A percentile compares a stretch with the other conserved stretches of the same genome.
phyloP scores from a whole-genome alignment of 2,888 invertebrate genomes.

The Cephus spinipes region DNA sequence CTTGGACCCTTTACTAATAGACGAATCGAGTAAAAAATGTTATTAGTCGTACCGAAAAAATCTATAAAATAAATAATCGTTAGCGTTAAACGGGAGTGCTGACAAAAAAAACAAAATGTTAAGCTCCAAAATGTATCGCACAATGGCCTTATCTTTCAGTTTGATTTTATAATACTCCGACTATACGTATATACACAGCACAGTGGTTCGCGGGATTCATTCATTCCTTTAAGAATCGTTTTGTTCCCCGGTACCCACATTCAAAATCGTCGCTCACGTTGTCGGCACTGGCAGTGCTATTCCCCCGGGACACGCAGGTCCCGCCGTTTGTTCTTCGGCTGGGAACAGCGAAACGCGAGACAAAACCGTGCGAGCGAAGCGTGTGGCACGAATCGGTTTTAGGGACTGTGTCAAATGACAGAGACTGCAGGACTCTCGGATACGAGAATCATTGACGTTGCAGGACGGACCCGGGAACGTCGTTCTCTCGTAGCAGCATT shows the following conservation, averaged over 20 bases:
- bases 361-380: conserved; percentile 52
- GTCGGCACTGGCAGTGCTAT: background rate
- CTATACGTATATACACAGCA: background rate
- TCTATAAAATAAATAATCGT: background rate
- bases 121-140: background rate
- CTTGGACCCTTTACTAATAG: background rate
- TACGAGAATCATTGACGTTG: background rate
- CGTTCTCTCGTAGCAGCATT: conserved; percentile 10
- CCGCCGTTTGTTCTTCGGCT: conserved; percentile 57
- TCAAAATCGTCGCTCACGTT: background rate
- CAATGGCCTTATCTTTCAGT: background rate
- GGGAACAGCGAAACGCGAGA: conserved; percentile 54
- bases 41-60: background rate
- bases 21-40: background rate
- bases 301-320: background rate
- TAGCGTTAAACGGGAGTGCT: too few relatives aligned
- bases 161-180: background rate
- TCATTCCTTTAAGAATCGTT: conserved; percentile 45
- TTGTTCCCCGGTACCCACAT: conserved; percentile 18
- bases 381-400: conserved; percentile 62
- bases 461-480: background rate
- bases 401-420: conserved; percentile 66
- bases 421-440: conserved; percentile 10
- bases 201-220: conserved; percentile 18
- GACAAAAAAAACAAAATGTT: background rate